Evolutionary conservation across 2,797 vertebrate genomes (phyloP).

Genomic region (Spinus olivaceus): DNA sequence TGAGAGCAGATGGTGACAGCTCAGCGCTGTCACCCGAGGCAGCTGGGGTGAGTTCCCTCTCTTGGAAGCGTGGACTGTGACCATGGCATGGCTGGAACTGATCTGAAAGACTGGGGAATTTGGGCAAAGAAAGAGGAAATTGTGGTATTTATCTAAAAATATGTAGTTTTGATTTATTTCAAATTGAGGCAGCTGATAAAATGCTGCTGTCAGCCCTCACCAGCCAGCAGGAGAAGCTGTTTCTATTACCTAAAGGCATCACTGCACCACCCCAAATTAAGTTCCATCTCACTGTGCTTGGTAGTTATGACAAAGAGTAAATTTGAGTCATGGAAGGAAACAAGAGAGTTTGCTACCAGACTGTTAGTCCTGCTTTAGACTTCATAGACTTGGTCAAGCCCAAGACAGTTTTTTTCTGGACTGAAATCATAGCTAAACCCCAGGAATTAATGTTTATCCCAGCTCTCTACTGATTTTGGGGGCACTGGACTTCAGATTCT

Average conservation of each 20-base stretch:
- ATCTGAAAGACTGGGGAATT: neutral
- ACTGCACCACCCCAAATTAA: neutral
- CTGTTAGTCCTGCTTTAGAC: neutral
- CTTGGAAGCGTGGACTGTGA: neutral
- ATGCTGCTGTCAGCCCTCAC: neutral
- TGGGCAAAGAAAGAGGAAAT: neutral
- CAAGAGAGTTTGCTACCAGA: neutral
- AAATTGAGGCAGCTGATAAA: neutral
- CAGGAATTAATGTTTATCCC: neutral
- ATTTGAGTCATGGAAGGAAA: neutral
- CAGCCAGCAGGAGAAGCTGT: neutral
- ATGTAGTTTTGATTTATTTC: neutral
- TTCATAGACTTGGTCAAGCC: neutral
- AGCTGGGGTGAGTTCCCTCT: neutral
- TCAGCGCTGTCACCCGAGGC: neutral
- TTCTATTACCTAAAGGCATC: neutral
- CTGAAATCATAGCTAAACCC: neutral
- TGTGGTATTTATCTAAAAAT: neutral
- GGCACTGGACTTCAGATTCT: neutral
- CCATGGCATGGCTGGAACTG: neutral
- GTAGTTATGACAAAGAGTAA: neutral
- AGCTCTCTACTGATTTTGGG: neutral
- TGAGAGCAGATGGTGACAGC: conserved; percentile 51
- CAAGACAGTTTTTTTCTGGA: neutral
- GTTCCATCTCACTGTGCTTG: neutral